These are phyloP conservation scores for Atta colombica DNA, from an alignment of 1,140 invertebrate genomes.

Conservation along the genomic window DNA sequence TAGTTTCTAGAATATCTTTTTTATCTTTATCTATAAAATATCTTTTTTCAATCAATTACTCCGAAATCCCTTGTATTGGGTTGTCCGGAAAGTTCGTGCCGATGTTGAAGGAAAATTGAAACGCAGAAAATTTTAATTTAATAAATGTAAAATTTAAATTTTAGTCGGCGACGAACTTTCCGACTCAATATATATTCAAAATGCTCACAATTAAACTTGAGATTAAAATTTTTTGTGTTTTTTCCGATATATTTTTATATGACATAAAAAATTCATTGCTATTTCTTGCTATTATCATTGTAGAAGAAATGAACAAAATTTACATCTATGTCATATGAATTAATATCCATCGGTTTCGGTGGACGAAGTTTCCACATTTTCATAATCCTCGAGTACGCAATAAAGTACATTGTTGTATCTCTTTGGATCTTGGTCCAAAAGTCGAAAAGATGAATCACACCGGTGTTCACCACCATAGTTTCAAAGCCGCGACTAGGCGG, in stretches of 20 bases:
- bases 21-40: background rate
- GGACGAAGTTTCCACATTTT: too few relatives aligned
- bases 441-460: slow-evolving; percentile 31
- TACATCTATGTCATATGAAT: background rate
- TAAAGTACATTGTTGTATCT: slow-evolving; percentile 12
- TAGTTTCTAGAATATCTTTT: background rate
- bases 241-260: background rate
- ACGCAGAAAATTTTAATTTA: too few relatives aligned
- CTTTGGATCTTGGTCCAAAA: slow-evolving; percentile 3
- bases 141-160: too few relatives aligned
- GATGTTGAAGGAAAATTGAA: background rate
- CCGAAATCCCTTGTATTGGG: background rate
- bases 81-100: too few relatives aligned
- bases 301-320: background rate
- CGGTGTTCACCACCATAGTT: slow-evolving; percentile 11
- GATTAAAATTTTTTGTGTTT: background rate
- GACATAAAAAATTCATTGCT: background rate
- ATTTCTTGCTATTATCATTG: too few relatives aligned
- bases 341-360: slow-evolving; percentile 3
- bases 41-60: background rate
- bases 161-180: too few relatives aligned
- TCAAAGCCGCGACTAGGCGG: slow-evolving; percentile 23
- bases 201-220: background rate
- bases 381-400: background rate
- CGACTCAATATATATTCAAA: background rate